These are phyloP conservation scores for Atrichornis clamosus DNA, from an alignment of 2,113 vertebrate genomes.

Conservation along the genomic window DNA sequence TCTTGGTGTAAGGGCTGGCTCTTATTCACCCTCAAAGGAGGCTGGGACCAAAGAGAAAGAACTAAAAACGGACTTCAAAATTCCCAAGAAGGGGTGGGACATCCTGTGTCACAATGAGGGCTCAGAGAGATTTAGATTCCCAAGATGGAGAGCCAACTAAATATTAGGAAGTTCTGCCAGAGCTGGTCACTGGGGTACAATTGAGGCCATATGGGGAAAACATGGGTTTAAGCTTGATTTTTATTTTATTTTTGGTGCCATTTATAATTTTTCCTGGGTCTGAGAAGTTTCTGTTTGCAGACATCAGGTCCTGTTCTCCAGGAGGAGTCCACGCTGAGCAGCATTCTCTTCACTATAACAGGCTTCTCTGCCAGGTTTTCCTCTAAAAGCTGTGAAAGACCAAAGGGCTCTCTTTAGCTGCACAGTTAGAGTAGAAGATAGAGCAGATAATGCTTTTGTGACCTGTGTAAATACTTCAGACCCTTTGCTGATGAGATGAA, in stretches of 20 bases:
- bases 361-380: background rate
- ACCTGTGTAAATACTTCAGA: background rate
- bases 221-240: background rate
- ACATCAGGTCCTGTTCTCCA: background rate
- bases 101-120: fast-evolving
- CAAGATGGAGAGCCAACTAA: background rate
- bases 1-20: background rate
- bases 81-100: background rate
- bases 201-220: background rate
- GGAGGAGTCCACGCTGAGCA: background rate
- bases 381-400: background rate
- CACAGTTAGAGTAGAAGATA: background rate
- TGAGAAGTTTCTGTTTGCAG: background rate
- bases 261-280: background rate
- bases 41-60: background rate
- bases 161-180: background rate
- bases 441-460: background rate
- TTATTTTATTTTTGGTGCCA: background rate
- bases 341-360: background rate
- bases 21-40: background rate
- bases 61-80: background rate
- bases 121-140: background rate
- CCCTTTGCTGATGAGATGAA: background rate
- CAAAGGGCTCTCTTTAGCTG: background rate
- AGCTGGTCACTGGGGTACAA: background rate